Evolutionary conservation across 2,113 vertebrate species (phyloP), one percentile per base, ranked within the genome.

Genomic region (Leptobrachium ailaonicum): DNA sequence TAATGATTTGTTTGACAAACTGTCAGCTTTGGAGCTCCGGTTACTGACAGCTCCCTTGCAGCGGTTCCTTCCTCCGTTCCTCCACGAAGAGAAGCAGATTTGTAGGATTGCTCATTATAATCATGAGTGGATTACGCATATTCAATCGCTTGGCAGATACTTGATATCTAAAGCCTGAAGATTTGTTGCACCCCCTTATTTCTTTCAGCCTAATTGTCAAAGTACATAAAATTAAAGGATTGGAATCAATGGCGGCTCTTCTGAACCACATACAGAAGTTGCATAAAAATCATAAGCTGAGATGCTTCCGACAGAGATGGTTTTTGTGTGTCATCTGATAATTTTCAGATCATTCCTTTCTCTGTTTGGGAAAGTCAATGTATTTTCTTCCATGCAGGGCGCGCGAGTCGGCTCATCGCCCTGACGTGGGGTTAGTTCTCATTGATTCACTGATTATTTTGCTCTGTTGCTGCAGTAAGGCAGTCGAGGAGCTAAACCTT

Each of bases 171-270:
- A 12, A 2, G 10, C 41, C 66, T 58, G 41, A 2, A 44, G 64
- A 77, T 32, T n/a, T 41, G n/a, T 69, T 69, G 11, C 47, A 68
- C 32, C 63, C 47, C 47, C 47, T 50, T 60, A 2, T 41, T 40
- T 70, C 53, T 47, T 40, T 60, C 53, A 43, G 11, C 42, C 50
- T 70, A 70, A 43, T 42, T 60, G 66, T 56, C 69, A 56, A 77
- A 54, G 67, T 71, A 78, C 70, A 79, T 67, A 72, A 71, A 79
- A 79, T 79, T 79, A 79, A 72, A 53, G 77, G 77, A 79, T 79
- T 72, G 69, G 60, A 79, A 72, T 71, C 45, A 62, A 58, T 64
- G 44, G 71, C 58, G 56, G 69, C 40, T 64, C 64, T 62, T 42
- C 56, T 47, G 62, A 54, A 77, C 53, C 67, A 11, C 32, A 12